These are phyloP conservation scores for Drosophila mimetica DNA, from an alignment of 2,888 invertebrate genomes.

Conservation along the genomic window DNA sequence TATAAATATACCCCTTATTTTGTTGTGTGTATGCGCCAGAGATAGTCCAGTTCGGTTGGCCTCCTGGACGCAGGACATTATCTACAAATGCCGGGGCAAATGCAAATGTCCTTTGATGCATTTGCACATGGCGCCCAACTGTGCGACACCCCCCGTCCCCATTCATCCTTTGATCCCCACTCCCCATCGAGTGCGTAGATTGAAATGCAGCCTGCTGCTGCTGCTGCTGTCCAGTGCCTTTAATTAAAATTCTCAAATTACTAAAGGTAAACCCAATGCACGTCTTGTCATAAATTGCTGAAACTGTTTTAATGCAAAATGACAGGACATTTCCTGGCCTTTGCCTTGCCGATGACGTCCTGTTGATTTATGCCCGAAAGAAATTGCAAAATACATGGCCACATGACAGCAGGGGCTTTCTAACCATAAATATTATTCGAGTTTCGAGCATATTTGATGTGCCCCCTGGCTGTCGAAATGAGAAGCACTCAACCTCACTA, in stretches of 20 bases:
- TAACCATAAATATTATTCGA: constrained; percentile 21
- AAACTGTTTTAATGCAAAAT: constrained; percentile 46
- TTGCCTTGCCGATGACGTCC: constrained; percentile 16
- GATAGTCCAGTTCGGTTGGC: constrained; percentile 36
- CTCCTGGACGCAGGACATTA: constrained; percentile 48
- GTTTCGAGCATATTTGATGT: constrained; percentile 16
- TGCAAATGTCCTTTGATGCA: constrained; percentile 59
- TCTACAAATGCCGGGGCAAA: constrained; percentile 56
- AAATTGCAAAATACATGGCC: constrained; percentile 16
- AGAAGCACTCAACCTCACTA: not conserved
- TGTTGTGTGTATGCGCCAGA: not conserved
- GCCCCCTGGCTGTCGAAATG: not conserved
- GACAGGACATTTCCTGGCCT: constrained; percentile 14
- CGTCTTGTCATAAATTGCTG: constrained; percentile 53
- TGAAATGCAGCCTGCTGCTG: constrained; percentile 37
- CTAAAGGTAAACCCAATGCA: constrained; percentile 62
- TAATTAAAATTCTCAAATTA: constrained; percentile 73
- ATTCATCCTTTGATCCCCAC: not conserved
- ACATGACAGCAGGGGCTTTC: not conserved
- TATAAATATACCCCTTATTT: not conserved
- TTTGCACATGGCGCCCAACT: constrained; percentile 53
- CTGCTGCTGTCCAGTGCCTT: constrained; percentile 54
- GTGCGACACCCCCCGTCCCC: constrained; percentile 9
- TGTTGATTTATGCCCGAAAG: constrained; percentile 36
- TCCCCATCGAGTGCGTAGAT: constrained; percentile 28